phyloP scores from a whole-genome alignment of 2,888 invertebrate genomes.

The Parochlus steinenii region DNA sequence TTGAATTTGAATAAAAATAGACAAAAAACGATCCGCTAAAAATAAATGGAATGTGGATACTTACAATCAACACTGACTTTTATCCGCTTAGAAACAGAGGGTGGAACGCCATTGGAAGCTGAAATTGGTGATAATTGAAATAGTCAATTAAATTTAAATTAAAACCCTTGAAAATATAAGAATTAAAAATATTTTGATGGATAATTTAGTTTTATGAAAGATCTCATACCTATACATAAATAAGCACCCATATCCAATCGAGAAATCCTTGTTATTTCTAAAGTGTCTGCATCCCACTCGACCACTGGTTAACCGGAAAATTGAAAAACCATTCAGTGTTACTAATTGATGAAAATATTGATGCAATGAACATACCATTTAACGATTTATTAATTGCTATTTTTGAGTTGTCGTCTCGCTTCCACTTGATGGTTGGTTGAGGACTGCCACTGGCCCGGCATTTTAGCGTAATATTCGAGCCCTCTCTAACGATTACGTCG shows the following conservation, averaged over 20 bases:
- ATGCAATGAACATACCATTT: conserved; percentile 39
- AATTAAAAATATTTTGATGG: no score
- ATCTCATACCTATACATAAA: conserved; percentile 81
- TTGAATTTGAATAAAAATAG: no score
- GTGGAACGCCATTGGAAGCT: conserved; percentile 68
- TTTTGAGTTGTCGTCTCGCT: conserved; percentile 73
- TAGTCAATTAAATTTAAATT: not conserved
- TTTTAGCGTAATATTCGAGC: conserved; percentile 72
- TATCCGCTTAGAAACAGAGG: conserved; percentile 78
- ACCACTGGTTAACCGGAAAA: conserved; percentile 48
- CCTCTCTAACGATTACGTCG: conserved; percentile 81
- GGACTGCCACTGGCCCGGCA: conserved; percentile 84
- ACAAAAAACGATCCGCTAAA: no score
- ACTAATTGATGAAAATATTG: not conserved
- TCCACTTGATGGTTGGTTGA: conserved; percentile 78
- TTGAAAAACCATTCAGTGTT: conserved; percentile 12
- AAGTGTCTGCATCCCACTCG: conserved; percentile 70
- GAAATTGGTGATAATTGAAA: not conserved
- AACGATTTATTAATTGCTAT: conserved; percentile 73
- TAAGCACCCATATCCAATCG: conserved; percentile 83
- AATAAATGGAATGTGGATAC: no score
- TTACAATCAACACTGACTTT: conserved; percentile 90
- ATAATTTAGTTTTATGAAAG: no score
- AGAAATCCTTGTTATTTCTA: conserved; percentile 72
- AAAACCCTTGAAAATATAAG: not conserved